Percentiles rank a stretch among this genome's conserved stretches.
Conservation (phyloP, 2,888 invertebrate genomes). For the Caenorhabditis auriculariae region DNA sequence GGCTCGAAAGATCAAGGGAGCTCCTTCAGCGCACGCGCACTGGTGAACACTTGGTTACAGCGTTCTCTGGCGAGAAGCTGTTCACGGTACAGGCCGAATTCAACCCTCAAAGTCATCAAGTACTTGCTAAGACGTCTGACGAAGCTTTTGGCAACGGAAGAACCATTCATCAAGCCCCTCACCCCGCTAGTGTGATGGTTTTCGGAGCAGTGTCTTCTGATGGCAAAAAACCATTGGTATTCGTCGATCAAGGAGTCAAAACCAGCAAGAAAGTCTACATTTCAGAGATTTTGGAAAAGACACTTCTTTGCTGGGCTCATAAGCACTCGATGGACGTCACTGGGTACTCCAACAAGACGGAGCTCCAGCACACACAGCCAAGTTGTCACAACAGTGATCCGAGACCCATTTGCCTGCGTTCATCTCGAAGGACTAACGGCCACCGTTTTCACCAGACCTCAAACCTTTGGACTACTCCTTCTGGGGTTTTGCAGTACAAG, state of each 20-base stretch:
- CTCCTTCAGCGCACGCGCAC: not conserved
- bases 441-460: no score
- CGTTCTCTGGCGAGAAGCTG: constrained; percentile 1
- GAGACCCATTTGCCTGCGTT: no score
- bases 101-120: not conserved
- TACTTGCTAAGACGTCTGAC: not conserved
- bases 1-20: not conserved
- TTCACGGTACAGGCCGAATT: constrained; percentile 1
- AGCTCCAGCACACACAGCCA: no score
- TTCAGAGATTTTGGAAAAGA: not conserved
- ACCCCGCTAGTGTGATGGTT: constrained; percentile 2
- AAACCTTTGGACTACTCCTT: no score
- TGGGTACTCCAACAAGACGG: no score
- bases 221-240: constrained; percentile 4
- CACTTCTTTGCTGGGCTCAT: not conserved
- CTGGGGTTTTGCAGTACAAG: no score
- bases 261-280: constrained; percentile 1
- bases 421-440: no score
- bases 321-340: no score
- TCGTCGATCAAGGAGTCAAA: constrained; percentile 1
- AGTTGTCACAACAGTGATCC: no score
- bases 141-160: not conserved
- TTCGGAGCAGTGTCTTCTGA: constrained; percentile 1
- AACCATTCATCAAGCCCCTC: not conserved
- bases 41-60: constrained; percentile 1